These are phyloP conservation scores for Epinephelus cyanopodus DNA, from an alignment of 2,113 vertebrate genomes.

Conservation along the genomic window DNA sequence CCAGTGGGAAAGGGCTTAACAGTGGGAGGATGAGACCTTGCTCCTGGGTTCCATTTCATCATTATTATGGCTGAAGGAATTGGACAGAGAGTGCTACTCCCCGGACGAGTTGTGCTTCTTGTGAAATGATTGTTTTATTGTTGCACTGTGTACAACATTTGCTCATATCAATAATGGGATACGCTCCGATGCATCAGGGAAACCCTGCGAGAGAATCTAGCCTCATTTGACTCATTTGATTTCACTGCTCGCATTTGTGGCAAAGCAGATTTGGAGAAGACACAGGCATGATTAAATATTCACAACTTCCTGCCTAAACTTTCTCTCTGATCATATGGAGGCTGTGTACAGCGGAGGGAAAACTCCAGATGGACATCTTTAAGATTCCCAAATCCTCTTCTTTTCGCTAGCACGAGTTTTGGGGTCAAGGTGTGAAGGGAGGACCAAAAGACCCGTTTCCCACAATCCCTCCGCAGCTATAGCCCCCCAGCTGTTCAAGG, in stretches of 20 bases:
- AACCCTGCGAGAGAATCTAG: slow-evolving; percentile 65
- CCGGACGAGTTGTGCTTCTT: slow-evolving; percentile 56
- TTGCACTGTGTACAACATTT: slow-evolving; percentile 71
- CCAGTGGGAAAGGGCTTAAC: slow-evolving; percentile 1
- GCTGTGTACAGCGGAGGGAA: slow-evolving; percentile 6
- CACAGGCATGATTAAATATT: slow-evolving; percentile 60
- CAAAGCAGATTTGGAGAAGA: slow-evolving; percentile 57
- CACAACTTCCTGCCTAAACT: slow-evolving; percentile 55
- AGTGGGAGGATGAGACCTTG: slow-evolving; percentile 28
- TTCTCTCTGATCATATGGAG: slow-evolving; percentile 46
- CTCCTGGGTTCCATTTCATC: slow-evolving; percentile 39
- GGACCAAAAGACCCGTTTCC: slow-evolving; percentile 80
- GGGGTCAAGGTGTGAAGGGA: slow-evolving; percentile 80
- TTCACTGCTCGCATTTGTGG: slow-evolving; percentile 36
- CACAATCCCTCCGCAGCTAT: slow-evolving; percentile 82
- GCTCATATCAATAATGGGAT: slow-evolving; percentile 72
- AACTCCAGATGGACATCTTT: slow-evolving; percentile 72
- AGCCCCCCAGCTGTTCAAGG: slow-evolving; percentile 86
- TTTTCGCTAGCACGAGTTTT: slow-evolving; percentile 60
- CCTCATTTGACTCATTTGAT: slow-evolving; percentile 67
- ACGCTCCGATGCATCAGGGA: slow-evolving; percentile 59
- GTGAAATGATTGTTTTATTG: slow-evolving; percentile 64
- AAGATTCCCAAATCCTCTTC: slow-evolving; percentile 65
- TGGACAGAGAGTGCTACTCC: slow-evolving; percentile 47
- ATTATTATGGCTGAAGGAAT: slow-evolving; percentile 50